Base-by-base conservation (phyloP, 2,113 vertebrate species). In the Ceuthmochares aereus region DNA sequence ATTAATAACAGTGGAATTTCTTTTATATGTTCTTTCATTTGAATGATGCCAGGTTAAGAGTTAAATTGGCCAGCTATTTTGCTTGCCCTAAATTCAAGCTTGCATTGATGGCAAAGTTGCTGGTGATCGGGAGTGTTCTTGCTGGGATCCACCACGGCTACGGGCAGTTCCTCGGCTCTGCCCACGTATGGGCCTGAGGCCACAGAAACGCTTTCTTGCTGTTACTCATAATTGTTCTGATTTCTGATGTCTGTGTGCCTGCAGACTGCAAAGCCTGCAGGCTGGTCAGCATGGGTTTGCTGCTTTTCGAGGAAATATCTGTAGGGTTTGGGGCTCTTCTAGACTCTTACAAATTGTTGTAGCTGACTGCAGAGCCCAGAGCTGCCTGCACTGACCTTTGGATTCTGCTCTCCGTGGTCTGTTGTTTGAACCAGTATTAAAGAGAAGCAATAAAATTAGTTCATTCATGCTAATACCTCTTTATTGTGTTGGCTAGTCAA, bases 261-360 rank as follows among this genome's bases (percentile, higher is more conserved):
- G 1, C 3, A 7, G 56, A 9, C 26, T 2, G 0, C 36, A 8
- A 1, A 8, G n/a, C 15, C 55, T 4, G 16, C 52, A 12, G 62
- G 56, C 51, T 52, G 26, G 47, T 25, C 40, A 14, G 21, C 0
- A 0, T 0, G 9, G 7, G 9, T 26, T 49, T 68, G 62, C 58
- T 81, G 55, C 60, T 69, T 27, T 69, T 66, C 4, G 0, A 19
- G 40, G 55, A 18, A 19, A 32, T 54, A 11, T 5, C 14, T 40
- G 23, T 5, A 30, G 64, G 2, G 54, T 3, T 74, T 3, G 43
- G 55, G 45, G 29, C 22, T 66, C n/a, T 17, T 1, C n/a, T 27
- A 34, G 30, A 7, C 30, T 34, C 52, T n/a, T 22, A 19, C 12
- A 13, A 23, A 34, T 23, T 29, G 54, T 63, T 45, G 54, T 8